Percentiles rank a stretch among this genome's conserved stretches.
Conservation (phyloP, 2,797 vertebrate species). For the Oryzias sinensis region DNA sequence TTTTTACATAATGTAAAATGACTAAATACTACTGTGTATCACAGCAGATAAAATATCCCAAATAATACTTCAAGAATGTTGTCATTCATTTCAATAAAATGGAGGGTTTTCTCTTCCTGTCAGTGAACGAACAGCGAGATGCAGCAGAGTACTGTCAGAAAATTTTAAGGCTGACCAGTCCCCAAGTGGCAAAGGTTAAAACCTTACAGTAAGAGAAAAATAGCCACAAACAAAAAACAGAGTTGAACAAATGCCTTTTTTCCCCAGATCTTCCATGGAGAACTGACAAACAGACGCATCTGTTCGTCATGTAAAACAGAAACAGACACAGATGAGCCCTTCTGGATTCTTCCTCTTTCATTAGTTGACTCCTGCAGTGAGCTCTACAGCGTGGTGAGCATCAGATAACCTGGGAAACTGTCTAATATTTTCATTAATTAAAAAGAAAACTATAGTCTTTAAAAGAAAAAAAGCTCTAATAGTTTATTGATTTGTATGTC, state of each 20-base stretch:
- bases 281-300: conserved; percentile 34
- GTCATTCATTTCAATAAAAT: too few species aligned
- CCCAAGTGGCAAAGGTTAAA: conserved; percentile 48
- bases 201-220: background rate
- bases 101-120: too few species aligned
- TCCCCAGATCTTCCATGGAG: conserved; percentile 64
- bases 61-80: too few species aligned
- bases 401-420: background rate
- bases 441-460: too few species aligned
- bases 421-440: too few species aligned
- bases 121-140: conserved; percentile 66
- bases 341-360: conserved; percentile 64
- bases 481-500: too few species aligned
- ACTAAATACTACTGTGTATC: too few species aligned
- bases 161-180: conserved; percentile 53
- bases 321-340: conserved; percentile 2
- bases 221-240: background rate
- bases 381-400: conserved; percentile 55
- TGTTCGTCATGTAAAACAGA: conserved; percentile 6
- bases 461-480: too few species aligned
- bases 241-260: background rate
- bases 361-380: conserved; percentile 20
- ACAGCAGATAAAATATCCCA: too few species aligned
- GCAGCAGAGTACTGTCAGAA: conserved; percentile 73
- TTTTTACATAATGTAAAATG: too few species aligned